phyloP scores from a whole-genome alignment of 2,888 invertebrate species.

The Drosophila cyrtoloma region DNA sequence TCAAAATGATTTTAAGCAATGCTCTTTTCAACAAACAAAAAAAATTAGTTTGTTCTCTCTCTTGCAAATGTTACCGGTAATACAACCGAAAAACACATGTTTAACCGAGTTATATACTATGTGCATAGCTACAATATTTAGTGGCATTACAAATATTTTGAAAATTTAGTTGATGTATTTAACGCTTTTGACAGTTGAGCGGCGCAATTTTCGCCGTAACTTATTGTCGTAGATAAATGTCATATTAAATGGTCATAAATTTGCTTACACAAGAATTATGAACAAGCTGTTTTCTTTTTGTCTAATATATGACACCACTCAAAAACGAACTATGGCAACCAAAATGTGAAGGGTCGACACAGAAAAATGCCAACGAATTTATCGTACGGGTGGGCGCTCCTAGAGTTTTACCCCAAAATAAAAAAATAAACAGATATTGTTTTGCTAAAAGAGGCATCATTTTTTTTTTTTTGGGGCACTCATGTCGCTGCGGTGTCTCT shows the following conservation, averaged over 20 bases:
- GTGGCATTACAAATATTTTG: constrained; percentile 30
- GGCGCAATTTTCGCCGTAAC: constrained; percentile 39
- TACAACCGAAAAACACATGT: constrained; percentile 51
- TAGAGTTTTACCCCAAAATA: constrained; percentile 14
- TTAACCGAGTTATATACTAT: constrained; percentile 35
- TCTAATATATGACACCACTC: constrained; percentile 47
- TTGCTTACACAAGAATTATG: constrained; percentile 39
- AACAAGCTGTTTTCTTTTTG: constrained; percentile 34
- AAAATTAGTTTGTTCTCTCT: background rate
- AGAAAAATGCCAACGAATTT: constrained; percentile 40
- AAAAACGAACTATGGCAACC: constrained; percentile 20
- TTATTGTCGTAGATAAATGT: constrained; percentile 68
- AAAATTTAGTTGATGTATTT: constrained; percentile 38
- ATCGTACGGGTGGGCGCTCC: constrained; percentile 53
- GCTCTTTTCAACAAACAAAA: constrained; percentile 2
- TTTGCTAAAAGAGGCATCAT: constrained; percentile 47
- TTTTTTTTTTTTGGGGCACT: constrained; percentile 7
- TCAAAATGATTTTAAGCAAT: constrained; percentile 43
- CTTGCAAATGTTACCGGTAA: constrained; percentile 35
- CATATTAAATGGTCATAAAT: constrained; percentile 73
- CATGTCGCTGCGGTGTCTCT: constrained; percentile 62
- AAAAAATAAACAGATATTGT: constrained; percentile 14
- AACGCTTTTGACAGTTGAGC: constrained; percentile 54
- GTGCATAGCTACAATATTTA: background rate
- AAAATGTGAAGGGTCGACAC: constrained; percentile 49